A percentile compares a stretch with the other conserved stretches of the same genome.
Conservation (phyloP, 2,797 vertebrate species). For the Lacerta agilis region DNA sequence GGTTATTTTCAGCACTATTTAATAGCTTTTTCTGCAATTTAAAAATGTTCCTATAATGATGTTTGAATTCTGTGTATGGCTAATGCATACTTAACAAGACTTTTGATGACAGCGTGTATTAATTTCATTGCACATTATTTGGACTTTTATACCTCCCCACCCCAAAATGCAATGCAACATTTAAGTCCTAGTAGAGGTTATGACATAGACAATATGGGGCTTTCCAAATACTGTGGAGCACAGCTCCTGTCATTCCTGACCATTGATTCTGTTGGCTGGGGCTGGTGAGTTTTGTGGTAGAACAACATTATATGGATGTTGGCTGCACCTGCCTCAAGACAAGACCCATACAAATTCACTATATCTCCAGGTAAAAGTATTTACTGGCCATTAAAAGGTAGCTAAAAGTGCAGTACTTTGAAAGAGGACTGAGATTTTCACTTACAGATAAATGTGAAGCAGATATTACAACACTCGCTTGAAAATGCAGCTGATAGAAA, state of each 20-base stretch:
- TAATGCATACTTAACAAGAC: not conserved
- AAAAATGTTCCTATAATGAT: not conserved
- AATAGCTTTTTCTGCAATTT: not conserved
- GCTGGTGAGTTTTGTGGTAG: no score
- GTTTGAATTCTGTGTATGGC: not conserved
- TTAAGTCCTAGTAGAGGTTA: not conserved
- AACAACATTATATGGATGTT: no score
- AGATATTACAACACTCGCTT: not conserved
- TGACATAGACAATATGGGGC: no score
- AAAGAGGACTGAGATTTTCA: not conserved
- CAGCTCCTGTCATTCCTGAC: no score
- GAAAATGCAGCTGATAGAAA: not conserved
- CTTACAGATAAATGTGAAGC: not conserved
- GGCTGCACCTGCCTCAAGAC: not conserved
- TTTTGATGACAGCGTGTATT: not conserved
- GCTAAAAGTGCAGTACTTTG: not conserved
- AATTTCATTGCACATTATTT: not conserved
- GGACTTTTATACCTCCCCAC: not conserved
- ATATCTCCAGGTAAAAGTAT: not conserved
- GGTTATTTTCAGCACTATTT: not conserved
- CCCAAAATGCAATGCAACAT: not conserved
- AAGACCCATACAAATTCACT: not conserved
- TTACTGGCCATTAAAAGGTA: not conserved
- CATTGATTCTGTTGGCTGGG: no score
- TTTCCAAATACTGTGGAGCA: no score